Evolutionary conservation across 2,888 invertebrate genomes (phyloP), one percentile per base, ranked within the genome.

Genomic region (Tetanocera ferruginea): DNA sequence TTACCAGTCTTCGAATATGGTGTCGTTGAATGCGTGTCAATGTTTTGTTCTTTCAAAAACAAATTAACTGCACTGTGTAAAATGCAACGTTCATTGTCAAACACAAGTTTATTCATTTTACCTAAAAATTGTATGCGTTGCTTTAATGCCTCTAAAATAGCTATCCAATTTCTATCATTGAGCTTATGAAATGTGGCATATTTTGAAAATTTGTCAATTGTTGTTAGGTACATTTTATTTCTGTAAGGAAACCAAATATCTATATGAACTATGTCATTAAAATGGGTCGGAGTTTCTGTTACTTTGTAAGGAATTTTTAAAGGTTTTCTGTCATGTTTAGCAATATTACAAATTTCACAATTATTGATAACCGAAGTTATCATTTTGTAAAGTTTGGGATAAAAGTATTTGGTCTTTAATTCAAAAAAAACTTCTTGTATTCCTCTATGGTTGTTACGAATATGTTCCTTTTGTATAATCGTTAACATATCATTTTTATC

Each of bases 251-350:
- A n/a, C n/a, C n/a, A 76, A 19, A 72, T 77, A 3, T 81, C 81
- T 8, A 83, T 60, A 66, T 80, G 81, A 66, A 83, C 73, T 25
- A 79, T 76, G 57, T 82, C 81, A 57, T 83, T 81, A n/a, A 83
- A 82, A 80, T 80, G 79, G 2, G 55, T 77, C 34, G 80, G 49
- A 28, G 79, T 79, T 66, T 80, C 78, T 73, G 49, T 80, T 72
- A 51, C 77, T 60, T 17, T 83, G 82, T 60, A 80, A 31, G 31
- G 31, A 31, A 31, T 31, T 31, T 31, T 31, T 31, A 31, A 31
- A 31, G 31, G 82, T 55, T 81, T 76, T n/a, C 81, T 31, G 71
- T 83, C 81, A 52, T 81, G 81, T 72, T 82, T 83, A 23, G 79
- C 78, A 73, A 76, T 76, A 75, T 78, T 75, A 34, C 82, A 82